These are phyloP conservation scores for Microctonus hyperodae DNA, from an alignment of 2,888 invertebrate species.

Conservation along the genomic window DNA sequence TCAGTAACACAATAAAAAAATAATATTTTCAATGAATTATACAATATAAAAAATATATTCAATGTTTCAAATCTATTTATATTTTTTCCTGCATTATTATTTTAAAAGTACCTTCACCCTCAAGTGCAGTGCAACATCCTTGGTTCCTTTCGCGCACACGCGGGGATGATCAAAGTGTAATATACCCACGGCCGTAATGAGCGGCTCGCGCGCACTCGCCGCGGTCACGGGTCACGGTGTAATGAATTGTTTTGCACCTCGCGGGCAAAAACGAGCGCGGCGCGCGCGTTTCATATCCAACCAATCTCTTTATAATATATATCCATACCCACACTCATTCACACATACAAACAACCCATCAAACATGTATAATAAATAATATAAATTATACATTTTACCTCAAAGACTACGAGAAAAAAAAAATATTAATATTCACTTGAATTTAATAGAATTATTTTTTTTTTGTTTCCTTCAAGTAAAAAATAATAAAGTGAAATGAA, in stretches of 20 bases:
- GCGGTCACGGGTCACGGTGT: conserved; percentile 54
- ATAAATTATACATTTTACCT: neutral
- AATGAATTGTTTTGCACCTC: conserved; percentile 62
- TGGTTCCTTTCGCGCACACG: neutral
- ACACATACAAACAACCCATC: neutral
- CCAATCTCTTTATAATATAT: conserved; percentile 9
- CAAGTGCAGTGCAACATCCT: neutral
- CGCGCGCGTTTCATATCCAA: conserved; percentile 14
- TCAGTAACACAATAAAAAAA: no score
- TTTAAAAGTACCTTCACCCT: no score
- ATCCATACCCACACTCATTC: neutral
- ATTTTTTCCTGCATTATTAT: no score
- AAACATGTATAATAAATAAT: neutral
- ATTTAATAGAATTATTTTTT: no score
- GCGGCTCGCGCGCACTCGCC: conserved; percentile 53
- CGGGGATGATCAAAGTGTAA: conserved; percentile 59
- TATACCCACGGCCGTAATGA: conserved; percentile 55
- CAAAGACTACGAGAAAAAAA: neutral
- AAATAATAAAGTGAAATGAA: no score
- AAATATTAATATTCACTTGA: neutral
- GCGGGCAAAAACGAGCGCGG: conserved; percentile 45
- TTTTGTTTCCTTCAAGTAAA: no score
- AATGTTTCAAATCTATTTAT: no score
- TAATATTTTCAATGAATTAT: no score
- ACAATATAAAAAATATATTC: no score